Conservation (phyloP, 1,140 invertebrate genomes). For the Pachypsylla venusta region DNA sequence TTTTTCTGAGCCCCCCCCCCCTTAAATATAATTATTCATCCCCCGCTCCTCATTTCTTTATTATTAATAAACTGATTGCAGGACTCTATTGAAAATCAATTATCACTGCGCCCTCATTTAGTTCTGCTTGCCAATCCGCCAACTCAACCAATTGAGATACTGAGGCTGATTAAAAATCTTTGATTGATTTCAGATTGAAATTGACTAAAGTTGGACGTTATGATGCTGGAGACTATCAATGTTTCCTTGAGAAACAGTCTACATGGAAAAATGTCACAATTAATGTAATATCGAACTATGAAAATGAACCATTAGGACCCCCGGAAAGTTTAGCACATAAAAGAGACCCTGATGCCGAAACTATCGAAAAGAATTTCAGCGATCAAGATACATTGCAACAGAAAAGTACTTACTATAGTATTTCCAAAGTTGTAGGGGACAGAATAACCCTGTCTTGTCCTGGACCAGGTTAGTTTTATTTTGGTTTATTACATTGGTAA, state of each 20-base stretch:
- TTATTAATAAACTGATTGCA: too few species aligned
- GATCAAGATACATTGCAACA: not conserved
- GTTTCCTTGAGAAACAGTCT: not conserved
- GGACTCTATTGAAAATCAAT: too few species aligned
- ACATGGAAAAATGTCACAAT: not conserved
- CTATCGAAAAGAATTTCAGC: not conserved
- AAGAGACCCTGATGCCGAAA: not conserved
- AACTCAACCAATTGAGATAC: too few species aligned
- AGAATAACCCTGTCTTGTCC: not conserved
- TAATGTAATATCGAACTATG: not conserved
- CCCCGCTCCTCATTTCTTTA: too few species aligned
- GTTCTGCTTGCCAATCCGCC: too few species aligned
- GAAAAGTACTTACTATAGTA: not conserved
- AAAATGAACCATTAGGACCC: not conserved
- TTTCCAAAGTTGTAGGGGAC: not conserved
- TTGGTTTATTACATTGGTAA: too few species aligned
- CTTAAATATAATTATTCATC: too few species aligned
- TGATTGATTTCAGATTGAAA: constrained; percentile 2
- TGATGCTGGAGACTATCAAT: not conserved
- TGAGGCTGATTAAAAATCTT: too few species aligned
- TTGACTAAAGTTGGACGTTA: not conserved
- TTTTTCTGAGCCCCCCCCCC: too few species aligned
- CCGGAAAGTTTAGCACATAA: not conserved
- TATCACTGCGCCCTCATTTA: too few species aligned
- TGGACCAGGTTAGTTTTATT: too few species aligned